Base-by-base conservation (phyloP, 2,797 vertebrate species). In the Sebastes hopkinsi region DNA sequence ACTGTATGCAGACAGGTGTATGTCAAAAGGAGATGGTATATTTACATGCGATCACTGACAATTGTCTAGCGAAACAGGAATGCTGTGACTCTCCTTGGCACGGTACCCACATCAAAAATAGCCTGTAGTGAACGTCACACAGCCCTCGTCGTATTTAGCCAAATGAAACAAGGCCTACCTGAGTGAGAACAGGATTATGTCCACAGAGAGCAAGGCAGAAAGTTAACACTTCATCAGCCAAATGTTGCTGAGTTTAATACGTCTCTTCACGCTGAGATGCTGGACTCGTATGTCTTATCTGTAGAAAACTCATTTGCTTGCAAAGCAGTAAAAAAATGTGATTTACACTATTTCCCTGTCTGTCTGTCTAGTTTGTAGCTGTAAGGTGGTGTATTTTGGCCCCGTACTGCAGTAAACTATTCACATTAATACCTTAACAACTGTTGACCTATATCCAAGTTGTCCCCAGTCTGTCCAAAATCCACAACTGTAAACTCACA, bases 141-240 rank as follows among this genome's bases (percentile, higher is more conserved):
- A 58, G 61, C 69, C 46, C 52, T 82, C 38, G 72, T 82, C 50
- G 70, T 83, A 79, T 85, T 85, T 78, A 79, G 75, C 79, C 67
- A 84, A 81, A 87, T 79, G 52, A 83, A 90, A 80, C 73, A 4
- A 76, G 71, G 77, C 77, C 83, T 90, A 87, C 81, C 85, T 83
- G 81, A 76, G 74, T 56, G 78, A 75, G 79, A 78, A 70, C 72
- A 74, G 87, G 81, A 87, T 87, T 87, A 88, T 67, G 75, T 84
- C 81, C 79, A 75, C 18, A 75, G 46, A 75, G 34, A 75, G 60
- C 75, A 36, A 52, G 65, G 75, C 61, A 66, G 46, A 78, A 75
- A 79, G 61, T 79, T 81, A 87, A 88, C 81, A 77, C 85, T 79
- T 81, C 46, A 58, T 23, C 25, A 13, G 50, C 76, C 66, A 69